Conservation (phyloP, 2,888 invertebrate genomes). For the Chrysolina americana region DNA sequence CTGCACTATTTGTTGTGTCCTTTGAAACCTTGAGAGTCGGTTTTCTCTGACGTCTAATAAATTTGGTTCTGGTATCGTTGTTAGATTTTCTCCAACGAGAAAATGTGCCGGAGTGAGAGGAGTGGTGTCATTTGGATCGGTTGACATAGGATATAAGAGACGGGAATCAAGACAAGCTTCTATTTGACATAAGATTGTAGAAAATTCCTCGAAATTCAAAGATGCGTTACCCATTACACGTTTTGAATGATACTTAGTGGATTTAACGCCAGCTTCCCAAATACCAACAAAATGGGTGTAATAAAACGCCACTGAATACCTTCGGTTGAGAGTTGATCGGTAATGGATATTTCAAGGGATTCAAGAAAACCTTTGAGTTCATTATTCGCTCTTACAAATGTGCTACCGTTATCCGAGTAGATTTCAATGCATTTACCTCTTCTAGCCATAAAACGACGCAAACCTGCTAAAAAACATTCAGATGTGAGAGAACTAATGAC, state of each 20-base stretch:
- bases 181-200: slow-evolving; percentile 47
- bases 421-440: slow-evolving; percentile 45
- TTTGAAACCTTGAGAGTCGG: no score
- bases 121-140: no score
- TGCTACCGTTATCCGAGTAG: slow-evolving; percentile 49
- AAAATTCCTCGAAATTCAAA: slow-evolving; percentile 40
- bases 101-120: no score
- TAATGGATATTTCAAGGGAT: no score
- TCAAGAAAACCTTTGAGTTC: slow-evolving; percentile 17
- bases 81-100: no score
- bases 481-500: slow-evolving; percentile 46
- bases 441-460: slow-evolving; percentile 48
- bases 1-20: no score
- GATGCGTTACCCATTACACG: slow-evolving; percentile 52
- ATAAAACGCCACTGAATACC: slow-evolving; percentile 59
- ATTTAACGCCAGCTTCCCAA: slow-evolving; percentile 64
- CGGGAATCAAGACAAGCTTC: no score
- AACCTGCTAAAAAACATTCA: slow-evolving; percentile 46
- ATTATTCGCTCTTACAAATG: slow-evolving; percentile 43
- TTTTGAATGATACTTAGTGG: slow-evolving; percentile 57
- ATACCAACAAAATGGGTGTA: slow-evolving; percentile 62
- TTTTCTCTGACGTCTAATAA: no score
- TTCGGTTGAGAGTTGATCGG: slow-evolving; percentile 1
- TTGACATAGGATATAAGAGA: no score
- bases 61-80: no score